Conservation (phyloP, 2,797 vertebrate genomes). For the Myotis pilosus region DNA sequence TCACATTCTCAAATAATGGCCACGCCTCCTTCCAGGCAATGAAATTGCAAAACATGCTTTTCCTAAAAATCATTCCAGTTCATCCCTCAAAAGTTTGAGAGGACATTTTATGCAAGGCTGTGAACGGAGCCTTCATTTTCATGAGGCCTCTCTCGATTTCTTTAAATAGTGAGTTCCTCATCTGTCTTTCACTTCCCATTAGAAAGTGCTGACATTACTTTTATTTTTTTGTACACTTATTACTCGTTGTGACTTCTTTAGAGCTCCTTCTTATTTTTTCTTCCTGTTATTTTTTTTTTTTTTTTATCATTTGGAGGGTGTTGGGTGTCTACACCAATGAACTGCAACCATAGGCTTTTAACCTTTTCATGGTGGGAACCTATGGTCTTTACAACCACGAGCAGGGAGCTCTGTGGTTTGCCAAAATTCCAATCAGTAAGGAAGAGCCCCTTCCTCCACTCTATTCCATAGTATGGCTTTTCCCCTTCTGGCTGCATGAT, state of each 20-base stretch:
- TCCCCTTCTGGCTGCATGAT: neutral
- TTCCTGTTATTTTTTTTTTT: constrained; percentile 54
- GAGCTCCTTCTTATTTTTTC: constrained; percentile 19
- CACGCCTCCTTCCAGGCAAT: neutral
- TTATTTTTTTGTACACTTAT: neutral
- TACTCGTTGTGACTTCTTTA: neutral
- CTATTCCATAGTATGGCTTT: neutral
- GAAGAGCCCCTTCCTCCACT: neutral
- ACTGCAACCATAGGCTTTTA: neutral
- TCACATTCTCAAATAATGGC: neutral
- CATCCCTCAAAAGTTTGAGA: neutral
- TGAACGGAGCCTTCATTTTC: neutral
- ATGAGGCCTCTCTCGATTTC: constrained; percentile 9
- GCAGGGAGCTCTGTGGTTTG: neutral
- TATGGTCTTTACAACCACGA: neutral
- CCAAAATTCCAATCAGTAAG: constrained; percentile 1
- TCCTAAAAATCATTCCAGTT: neutral
- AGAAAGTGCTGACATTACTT: constrained; percentile 67
- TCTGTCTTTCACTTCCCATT: constrained; percentile 62
- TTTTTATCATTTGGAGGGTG: constrained; percentile 13
- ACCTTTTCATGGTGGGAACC: neutral
- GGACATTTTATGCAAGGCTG: neutral
- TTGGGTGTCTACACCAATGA: neutral
- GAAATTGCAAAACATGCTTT: neutral
- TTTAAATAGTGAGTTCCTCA: constrained; percentile 48